These are phyloP conservation scores for Cepaea nemoralis DNA, from an alignment of 1,140 invertebrate genomes.

Conservation along the genomic window DNA sequence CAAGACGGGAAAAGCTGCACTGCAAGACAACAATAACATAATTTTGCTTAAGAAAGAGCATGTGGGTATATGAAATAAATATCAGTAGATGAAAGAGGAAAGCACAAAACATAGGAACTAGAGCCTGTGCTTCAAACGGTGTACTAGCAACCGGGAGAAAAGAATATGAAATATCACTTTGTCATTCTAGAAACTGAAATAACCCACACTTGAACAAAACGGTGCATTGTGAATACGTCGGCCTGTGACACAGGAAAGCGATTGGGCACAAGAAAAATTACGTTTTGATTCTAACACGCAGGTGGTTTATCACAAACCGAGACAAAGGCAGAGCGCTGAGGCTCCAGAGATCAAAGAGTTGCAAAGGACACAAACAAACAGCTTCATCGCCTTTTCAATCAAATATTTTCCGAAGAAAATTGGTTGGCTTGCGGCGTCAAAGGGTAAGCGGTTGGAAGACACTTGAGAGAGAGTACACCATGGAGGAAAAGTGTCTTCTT, in stretches of 20 bases:
- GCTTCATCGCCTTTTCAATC: conserved; percentile 5
- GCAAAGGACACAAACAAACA: conserved; percentile 8
- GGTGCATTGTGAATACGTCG: not conserved
- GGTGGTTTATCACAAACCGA: conserved; percentile 15
- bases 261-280: conserved; percentile 13
- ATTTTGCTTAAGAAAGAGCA: no score
- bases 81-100: no score
- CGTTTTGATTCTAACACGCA: conserved; percentile 6
- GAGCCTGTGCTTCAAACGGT: no score
- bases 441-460: conserved; percentile 6
- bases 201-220: not conserved
- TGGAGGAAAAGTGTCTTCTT: not conserved
- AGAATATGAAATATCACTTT: conserved; percentile 1
- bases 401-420: conserved; percentile 21
- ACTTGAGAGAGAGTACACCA: not conserved
- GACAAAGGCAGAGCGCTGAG: not conserved
- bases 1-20: no score
- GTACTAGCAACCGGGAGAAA: not conserved
- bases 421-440: conserved; percentile 7
- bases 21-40: no score
- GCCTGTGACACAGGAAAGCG: not conserved
- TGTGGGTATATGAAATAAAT: no score
- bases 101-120: no score
- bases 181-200: not conserved
- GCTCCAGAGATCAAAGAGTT: conserved; percentile 5